Percentiles rank a stretch among this genome's conserved stretches.
phyloP scores from a whole-genome alignment of 2,113 vertebrate species.

The Dasyornis broadbenti region DNA sequence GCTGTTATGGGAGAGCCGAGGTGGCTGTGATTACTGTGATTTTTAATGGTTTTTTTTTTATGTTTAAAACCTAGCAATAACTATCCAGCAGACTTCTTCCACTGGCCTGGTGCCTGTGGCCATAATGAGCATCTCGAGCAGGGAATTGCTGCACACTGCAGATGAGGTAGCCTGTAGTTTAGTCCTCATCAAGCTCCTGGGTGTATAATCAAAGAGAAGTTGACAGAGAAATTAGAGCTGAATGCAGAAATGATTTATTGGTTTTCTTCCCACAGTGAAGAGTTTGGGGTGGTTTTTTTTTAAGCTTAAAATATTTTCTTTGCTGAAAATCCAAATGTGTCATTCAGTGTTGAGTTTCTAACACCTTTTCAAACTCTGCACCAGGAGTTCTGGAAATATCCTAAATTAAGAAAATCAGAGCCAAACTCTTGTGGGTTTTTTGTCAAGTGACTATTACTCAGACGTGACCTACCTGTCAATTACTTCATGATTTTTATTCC shows the following conservation, averaged over 20 bases:
- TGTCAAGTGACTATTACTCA: neutral
- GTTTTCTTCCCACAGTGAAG: neutral
- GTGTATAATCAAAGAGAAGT: neutral
- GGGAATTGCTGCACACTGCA: neutral
- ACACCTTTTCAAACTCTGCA: neutral
- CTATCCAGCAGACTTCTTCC: neutral
- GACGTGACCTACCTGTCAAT: neutral
- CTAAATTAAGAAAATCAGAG: neutral
- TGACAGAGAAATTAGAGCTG: constrained; percentile 9
- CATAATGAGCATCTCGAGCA: neutral
- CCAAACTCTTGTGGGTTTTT: neutral
- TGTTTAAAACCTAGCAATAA: neutral
- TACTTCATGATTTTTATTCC: neutral
- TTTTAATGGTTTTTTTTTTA: neutral
- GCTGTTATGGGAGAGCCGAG: neutral
- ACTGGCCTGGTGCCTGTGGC: neutral
- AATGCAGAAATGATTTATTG: constrained; percentile 15
- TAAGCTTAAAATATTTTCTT: neutral
- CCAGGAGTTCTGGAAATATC: neutral
- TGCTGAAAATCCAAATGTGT: neutral
- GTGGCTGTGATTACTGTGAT: neutral
- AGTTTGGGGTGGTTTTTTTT: neutral
- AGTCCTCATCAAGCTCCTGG: neutral
- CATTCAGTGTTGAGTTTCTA: neutral
- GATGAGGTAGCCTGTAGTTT: neutral